These are phyloP conservation scores for Andrena bicolor DNA, from an alignment of 2,888 invertebrate species.

Conservation along the genomic window DNA sequence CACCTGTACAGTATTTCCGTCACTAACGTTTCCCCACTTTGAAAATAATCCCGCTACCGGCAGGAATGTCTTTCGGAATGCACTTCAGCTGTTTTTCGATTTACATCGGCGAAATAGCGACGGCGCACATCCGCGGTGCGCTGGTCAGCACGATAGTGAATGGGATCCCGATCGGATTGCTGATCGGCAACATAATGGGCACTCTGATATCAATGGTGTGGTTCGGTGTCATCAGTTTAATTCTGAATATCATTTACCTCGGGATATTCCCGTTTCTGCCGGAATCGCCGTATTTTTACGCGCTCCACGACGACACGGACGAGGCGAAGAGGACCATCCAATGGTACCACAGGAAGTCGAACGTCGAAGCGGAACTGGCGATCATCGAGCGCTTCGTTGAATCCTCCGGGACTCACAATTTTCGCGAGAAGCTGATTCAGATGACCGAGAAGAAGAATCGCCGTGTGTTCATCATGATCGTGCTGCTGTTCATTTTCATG, in stretches of 20 bases:
- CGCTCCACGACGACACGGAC: constrained; percentile 49
- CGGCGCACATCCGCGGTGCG: constrained; percentile 74
- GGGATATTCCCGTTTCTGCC: constrained; percentile 74
- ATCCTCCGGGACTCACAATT: constrained; percentile 34
- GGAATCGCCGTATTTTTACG: constrained; percentile 78
- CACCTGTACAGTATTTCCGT: neutral
- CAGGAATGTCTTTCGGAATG: constrained; percentile 68
- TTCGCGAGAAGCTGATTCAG: constrained; percentile 46
- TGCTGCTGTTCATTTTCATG: constrained; percentile 71
- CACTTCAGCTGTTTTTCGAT: constrained; percentile 75
- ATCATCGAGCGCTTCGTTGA: constrained; percentile 66
- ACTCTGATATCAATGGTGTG: constrained; percentile 73
- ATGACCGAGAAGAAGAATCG: constrained; percentile 55
- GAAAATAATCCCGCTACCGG: neutral
- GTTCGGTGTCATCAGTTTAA: constrained; percentile 75
- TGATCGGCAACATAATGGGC: constrained; percentile 78
- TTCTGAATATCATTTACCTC: constrained; percentile 72
- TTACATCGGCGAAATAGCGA: constrained; percentile 77
- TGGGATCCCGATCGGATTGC: constrained; percentile 76
- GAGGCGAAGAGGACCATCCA: constrained; percentile 70
- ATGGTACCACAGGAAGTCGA: constrained; percentile 72
- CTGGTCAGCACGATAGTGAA: constrained; percentile 74
- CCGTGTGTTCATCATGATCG: constrained; percentile 66
- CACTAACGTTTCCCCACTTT: neutral
- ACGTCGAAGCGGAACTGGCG: constrained; percentile 68